A percentile compares a stretch with the other conserved stretches of the same genome.
Conservation (phyloP, 2,888 invertebrate species). For the Andrena minutula region DNA sequence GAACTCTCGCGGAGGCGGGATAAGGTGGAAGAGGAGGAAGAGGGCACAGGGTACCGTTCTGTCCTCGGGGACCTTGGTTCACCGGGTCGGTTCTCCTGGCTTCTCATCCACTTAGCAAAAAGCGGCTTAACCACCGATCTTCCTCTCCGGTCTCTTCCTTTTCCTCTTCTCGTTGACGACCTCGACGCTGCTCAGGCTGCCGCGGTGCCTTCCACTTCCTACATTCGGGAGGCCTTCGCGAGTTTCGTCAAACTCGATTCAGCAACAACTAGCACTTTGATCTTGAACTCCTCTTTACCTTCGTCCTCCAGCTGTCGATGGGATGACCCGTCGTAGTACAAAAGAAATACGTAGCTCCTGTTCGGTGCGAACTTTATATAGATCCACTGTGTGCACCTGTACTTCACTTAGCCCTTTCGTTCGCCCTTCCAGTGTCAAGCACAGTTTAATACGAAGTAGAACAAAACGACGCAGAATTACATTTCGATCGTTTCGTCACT, state of each 20-base stretch:
- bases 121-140: slow-evolving; percentile 56
- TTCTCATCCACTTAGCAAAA: slow-evolving; percentile 63
- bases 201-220: slow-evolving; percentile 31
- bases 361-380: too few species aligned
- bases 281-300: not conserved
- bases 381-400: too few species aligned
- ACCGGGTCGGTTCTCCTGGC: slow-evolving; percentile 72
- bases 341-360: too few species aligned
- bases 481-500: too few species aligned
- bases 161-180: slow-evolving; percentile 39
- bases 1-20: slow-evolving; percentile 26
- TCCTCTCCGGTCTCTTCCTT: slow-evolving; percentile 34
- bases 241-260: slow-evolving; percentile 10
- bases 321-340: too few species aligned
- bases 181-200: slow-evolving; percentile 28
- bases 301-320: not conserved
- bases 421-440: too few species aligned
- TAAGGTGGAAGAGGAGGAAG: slow-evolving; percentile 41
- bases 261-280: not conserved
- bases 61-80: slow-evolving; percentile 75
- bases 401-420: too few species aligned
- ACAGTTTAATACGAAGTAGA: too few species aligned
- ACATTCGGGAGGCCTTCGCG: slow-evolving; percentile 17
- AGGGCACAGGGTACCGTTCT: slow-evolving; percentile 76
- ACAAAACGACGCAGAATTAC: too few species aligned